These are phyloP conservation scores for human (Homo sapiens) DNA, from an alignment of 2,113 vertebrate genomes.

Conservation along the genomic window GRCh38 chr12:9271001-9271500, in stretches of 20 bases:
- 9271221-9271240: background rate
- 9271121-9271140: background rate
- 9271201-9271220: background rate
- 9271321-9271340: background rate
- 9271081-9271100: background rate
- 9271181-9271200: background rate
- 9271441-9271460: background rate
- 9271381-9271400: background rate
- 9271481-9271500: background rate
- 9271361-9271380: background rate
- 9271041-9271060: background rate
- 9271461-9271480: background rate
- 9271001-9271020: background rate
- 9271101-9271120: background rate
- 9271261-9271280: background rate
- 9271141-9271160: background rate
- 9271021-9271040: background rate
- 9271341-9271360: background rate
- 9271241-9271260: background rate
- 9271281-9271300: background rate
- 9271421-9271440: background rate
- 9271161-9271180: background rate
- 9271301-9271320: background rate
- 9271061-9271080: background rate
- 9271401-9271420: rapidly evolving